Conservation (phyloP, 2,113 vertebrate species). For the Microtus pennsylvanicus region DNA sequence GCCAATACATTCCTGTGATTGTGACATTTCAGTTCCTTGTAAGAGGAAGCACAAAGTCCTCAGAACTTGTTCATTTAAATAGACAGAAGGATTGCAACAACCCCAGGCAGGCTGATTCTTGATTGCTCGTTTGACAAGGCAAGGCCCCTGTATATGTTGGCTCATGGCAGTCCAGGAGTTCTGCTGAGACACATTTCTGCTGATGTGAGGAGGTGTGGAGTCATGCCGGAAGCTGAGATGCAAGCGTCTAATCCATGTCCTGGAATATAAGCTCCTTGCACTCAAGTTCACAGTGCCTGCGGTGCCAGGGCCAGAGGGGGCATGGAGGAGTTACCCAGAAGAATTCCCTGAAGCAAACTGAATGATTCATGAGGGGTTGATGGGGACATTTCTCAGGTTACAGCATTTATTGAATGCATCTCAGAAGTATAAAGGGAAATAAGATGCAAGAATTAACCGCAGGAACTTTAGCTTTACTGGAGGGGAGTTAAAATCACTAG, state of each 20-base stretch:
- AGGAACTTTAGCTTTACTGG: background rate
- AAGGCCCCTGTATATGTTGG: background rate
- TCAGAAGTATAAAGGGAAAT: background rate
- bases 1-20: constrained; percentile 17
- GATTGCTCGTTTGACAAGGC: background rate
- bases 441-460: background rate
- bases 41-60: constrained; percentile 29
- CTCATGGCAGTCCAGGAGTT: background rate
- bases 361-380: background rate
- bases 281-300: background rate
- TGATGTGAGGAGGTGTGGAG: background rate
- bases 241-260: constrained; percentile 26
- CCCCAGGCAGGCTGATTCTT: constrained; percentile 8
- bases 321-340: background rate
- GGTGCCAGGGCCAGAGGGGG: rapidly evolving
- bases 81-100: background rate
- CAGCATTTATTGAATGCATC: background rate
- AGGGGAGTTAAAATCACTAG: background rate
- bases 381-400: background rate
- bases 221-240: background rate
- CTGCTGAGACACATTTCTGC: background rate
- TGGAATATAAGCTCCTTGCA: background rate
- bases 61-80: constrained; percentile 44
- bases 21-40: background rate
- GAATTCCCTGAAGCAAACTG: background rate